Evolutionary conservation across 2,113 vertebrate genomes (phyloP).

Genomic region (Chlorodrepanis virens): DNA sequence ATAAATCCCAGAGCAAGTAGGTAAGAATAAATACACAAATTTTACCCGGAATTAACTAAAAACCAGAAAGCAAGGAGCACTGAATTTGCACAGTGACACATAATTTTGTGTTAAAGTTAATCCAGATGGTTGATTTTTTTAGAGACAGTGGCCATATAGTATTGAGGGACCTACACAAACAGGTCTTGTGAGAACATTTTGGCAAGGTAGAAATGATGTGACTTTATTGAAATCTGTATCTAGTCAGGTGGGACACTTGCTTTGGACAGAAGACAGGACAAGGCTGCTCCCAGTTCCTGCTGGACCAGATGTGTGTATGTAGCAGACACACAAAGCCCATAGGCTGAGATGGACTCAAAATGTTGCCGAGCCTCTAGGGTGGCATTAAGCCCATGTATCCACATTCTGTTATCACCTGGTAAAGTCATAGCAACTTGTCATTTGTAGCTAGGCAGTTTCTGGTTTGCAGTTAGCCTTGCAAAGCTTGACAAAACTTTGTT

Average conservation of each 20-base stretch:
- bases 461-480: neutral
- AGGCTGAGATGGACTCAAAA: neutral
- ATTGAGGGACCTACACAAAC: neutral
- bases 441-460: neutral
- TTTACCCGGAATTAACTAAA: neutral
- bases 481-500: neutral
- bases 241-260: neutral
- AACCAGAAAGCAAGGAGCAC: neutral
- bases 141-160: neutral
- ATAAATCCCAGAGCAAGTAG: neutral
- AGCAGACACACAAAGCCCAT: neutral
- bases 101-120: neutral
- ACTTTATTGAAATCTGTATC: neutral
- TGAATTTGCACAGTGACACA: neutral
- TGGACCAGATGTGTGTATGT: neutral
- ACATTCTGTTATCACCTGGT: neutral
- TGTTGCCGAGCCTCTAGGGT: neutral
- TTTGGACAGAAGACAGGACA: neutral
- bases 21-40: neutral
- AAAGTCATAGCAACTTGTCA: neutral
- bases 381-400: fast-evolving
- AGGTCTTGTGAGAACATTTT: neutral
- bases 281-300: neutral
- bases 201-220: fast-evolving
- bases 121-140: neutral